A percentile compares a stretch with the other conserved stretches of the same genome.
Evolutionary conservation across 2,113 vertebrate species (phyloP).

Genomic region (Lagenorhynchus albirostris): DNA sequence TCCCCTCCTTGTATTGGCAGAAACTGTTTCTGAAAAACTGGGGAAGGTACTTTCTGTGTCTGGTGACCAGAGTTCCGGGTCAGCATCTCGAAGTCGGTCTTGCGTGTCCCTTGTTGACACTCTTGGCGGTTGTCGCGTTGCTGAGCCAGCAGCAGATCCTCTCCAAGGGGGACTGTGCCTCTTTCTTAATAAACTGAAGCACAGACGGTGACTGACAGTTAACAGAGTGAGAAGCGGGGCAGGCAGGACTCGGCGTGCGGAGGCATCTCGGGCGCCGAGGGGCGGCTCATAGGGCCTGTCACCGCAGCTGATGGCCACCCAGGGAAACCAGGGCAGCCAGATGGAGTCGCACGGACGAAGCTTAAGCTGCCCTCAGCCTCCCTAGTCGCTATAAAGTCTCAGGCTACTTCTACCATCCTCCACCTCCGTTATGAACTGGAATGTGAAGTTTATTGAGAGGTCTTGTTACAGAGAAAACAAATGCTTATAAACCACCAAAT

Average conservation of each 20-base stretch:
- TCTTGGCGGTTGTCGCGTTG: neutral
- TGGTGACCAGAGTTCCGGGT: neutral
- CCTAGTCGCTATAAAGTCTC: fast-evolving
- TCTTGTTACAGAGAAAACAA: neutral
- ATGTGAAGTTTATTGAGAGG: neutral
- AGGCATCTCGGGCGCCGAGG: neutral
- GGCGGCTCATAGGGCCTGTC: fast-evolving
- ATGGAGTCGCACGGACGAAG: no score
- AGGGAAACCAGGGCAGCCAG: no score
- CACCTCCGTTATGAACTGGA: neutral
- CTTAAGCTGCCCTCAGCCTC: neutral
- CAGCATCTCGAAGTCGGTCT: neutral
- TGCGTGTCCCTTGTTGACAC: neutral
- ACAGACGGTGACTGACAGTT: neutral
- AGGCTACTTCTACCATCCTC: no score
- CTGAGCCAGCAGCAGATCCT: neutral
- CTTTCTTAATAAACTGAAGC: neutral
- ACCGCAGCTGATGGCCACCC: fast-evolving
- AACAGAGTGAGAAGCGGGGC: neutral
- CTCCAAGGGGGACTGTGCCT: neutral
- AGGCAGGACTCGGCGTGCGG: neutral
- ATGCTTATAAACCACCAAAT: neutral
- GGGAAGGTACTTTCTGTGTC: neutral
- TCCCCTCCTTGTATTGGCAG: neutral
- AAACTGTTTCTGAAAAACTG: neutral